Conservation (phyloP, 2,113 vertebrate genomes). For the Arvicanthis niloticus region DNA sequence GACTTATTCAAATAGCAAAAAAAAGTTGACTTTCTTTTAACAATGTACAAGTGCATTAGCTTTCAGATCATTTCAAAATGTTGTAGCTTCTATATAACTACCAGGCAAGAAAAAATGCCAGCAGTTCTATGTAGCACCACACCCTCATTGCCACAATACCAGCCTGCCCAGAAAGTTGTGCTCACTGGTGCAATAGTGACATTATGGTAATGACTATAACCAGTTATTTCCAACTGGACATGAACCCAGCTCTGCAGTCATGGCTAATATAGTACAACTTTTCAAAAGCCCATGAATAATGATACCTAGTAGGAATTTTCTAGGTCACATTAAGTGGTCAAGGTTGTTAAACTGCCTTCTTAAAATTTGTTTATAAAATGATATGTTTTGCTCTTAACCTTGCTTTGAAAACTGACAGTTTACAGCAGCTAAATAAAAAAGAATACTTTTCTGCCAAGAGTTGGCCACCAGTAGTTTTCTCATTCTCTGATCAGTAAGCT, state of each 20-base stretch:
- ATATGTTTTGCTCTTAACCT: background rate
- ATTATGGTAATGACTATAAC: background rate
- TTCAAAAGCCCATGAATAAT: background rate
- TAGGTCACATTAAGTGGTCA: background rate
- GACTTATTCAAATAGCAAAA: background rate
- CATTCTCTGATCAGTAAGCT: background rate
- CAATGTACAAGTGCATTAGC: background rate
- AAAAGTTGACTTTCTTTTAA: background rate
- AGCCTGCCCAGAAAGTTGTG: too few species aligned
- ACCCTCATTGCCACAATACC: background rate
- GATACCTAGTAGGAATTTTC: background rate
- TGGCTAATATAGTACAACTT: background rate
- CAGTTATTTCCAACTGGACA: background rate
- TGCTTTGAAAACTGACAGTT: background rate
- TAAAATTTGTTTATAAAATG: background rate
- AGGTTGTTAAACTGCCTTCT: background rate
- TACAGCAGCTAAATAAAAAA: background rate
- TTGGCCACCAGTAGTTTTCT: background rate
- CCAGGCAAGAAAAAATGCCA: background rate
- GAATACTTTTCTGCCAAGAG: background rate
- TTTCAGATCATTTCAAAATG: background rate
- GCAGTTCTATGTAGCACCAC: background rate
- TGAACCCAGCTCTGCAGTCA: background rate
- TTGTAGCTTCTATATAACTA: background rate
- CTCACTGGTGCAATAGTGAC: background rate